Percentiles rank a stretch among this genome's conserved stretches.
Evolutionary conservation across 2,113 vertebrate species (phyloP).

Genomic region (Cariama cristata): DNA sequence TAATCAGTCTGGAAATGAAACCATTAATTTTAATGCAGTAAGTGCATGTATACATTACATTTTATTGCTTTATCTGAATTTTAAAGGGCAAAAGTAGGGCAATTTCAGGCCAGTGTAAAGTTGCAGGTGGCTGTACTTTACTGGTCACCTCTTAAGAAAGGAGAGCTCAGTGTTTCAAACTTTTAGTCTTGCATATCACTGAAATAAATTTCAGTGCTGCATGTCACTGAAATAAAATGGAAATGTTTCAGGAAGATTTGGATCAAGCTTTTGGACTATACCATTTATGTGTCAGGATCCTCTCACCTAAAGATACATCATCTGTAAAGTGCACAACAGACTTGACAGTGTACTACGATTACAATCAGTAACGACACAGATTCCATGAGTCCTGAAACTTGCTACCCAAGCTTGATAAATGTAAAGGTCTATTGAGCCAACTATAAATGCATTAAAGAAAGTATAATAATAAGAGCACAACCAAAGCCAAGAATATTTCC

Average conservation of each 20-base stretch:
- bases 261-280: background rate
- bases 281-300: background rate
- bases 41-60: constrained; percentile 18
- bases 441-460: constrained; percentile 29
- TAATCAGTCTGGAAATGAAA: constrained; percentile 49
- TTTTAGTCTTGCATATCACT: background rate
- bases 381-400: background rate
- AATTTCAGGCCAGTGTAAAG: background rate
- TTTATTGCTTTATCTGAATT: constrained; percentile 51
- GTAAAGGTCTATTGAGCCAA: background rate
- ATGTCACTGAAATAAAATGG: background rate
- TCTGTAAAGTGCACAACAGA: background rate
- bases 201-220: background rate
- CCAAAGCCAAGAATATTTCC: constrained; percentile 32
- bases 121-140: constrained; percentile 7
- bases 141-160: background rate
- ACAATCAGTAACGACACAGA: background rate
- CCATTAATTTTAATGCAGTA: constrained; percentile 50
- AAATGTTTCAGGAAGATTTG: background rate
- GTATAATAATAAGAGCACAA: background rate
- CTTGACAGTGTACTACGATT: background rate
- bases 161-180: background rate
- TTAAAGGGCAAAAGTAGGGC: background rate
- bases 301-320: background rate
- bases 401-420: background rate